Conservation (phyloP, 2,797 vertebrate genomes). For the Enteromius treurensis region DNA sequence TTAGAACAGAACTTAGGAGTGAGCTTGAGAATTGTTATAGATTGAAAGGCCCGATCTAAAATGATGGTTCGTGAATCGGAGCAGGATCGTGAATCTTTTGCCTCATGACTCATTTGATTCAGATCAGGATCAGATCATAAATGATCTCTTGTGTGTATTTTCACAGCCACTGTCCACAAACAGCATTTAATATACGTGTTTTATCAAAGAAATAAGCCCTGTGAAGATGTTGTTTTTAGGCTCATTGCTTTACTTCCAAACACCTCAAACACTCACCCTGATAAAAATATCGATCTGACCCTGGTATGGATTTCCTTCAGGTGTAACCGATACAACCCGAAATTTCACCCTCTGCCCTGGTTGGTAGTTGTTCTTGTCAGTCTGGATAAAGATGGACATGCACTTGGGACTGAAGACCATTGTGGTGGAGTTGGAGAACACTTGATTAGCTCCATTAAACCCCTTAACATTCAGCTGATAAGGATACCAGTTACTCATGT, state of each 20-base stretch:
- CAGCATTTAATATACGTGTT: background rate
- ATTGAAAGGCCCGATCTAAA: too few species aligned
- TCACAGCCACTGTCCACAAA: background rate
- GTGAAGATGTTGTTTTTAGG: background rate
- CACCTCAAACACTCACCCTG: conserved; percentile 60
- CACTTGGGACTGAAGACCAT: conserved; percentile 55
- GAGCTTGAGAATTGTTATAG: too few species aligned
- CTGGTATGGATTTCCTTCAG: conserved; percentile 63
- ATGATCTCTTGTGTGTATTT: background rate
- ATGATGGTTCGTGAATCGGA: too few species aligned
- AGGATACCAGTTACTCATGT: background rate
- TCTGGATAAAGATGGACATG: conserved; percentile 74
- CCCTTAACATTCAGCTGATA: conserved; percentile 71
- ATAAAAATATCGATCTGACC: conserved; percentile 66
- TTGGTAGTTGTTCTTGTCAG: conserved; percentile 72
- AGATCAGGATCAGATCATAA: too few species aligned
- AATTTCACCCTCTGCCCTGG: conserved; percentile 75
- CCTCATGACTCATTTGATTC: too few species aligned
- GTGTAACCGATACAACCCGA: conserved; percentile 65
- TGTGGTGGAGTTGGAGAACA: conserved; percentile 66
- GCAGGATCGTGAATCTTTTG: too few species aligned
- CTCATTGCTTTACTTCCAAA: background rate
- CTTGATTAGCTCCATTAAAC: conserved; percentile 20
- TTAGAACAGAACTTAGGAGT: too few species aligned
- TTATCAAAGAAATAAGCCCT: background rate